Evolutionary conservation across 2,888 invertebrate genomes (phyloP).

Genomic region (Sclerodermus sp.): DNA sequence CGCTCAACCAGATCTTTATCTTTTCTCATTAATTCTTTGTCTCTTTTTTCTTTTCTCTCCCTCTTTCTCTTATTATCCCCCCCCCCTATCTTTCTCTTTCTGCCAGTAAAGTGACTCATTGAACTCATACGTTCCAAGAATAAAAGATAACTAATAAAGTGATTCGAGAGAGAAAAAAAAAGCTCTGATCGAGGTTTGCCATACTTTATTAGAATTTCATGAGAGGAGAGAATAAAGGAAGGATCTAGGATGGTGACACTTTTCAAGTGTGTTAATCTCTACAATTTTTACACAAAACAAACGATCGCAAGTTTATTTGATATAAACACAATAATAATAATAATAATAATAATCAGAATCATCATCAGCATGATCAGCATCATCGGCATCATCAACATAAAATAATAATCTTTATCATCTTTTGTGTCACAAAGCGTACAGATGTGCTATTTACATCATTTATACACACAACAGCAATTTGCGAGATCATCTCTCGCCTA

Average conservation of each 20-base stretch:
- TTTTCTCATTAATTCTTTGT: not conserved
- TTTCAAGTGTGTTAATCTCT: not conserved
- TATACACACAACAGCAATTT: conserved; percentile 25
- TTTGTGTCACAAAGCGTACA: conserved; percentile 28
- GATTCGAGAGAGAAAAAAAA: not conserved
- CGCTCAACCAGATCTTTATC: not conserved
- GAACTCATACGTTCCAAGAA: not conserved
- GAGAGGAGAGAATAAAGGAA: conserved; percentile 10
- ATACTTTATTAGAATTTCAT: not conserved
- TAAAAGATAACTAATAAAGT: not conserved
- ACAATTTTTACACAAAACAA: conserved; percentile 19
- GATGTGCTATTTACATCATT: conserved; percentile 49
- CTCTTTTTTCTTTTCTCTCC: not conserved
- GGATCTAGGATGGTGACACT: conserved; percentile 1
- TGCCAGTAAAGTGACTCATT: too few species aligned
- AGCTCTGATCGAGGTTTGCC: not conserved
- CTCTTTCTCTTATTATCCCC: too few species aligned
- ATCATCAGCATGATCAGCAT: conserved; percentile 7
- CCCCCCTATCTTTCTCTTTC: too few species aligned
- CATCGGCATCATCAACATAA: conserved; percentile 17
- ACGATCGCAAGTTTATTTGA: conserved; percentile 41
- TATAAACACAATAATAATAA: conserved; percentile 18
- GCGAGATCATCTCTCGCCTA: conserved; percentile 8
- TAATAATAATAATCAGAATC: conserved; percentile 6
- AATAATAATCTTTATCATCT: not conserved